phyloP scores from a whole-genome alignment of 2,888 invertebrate genomes.

The Agriopis marginaria region DNA sequence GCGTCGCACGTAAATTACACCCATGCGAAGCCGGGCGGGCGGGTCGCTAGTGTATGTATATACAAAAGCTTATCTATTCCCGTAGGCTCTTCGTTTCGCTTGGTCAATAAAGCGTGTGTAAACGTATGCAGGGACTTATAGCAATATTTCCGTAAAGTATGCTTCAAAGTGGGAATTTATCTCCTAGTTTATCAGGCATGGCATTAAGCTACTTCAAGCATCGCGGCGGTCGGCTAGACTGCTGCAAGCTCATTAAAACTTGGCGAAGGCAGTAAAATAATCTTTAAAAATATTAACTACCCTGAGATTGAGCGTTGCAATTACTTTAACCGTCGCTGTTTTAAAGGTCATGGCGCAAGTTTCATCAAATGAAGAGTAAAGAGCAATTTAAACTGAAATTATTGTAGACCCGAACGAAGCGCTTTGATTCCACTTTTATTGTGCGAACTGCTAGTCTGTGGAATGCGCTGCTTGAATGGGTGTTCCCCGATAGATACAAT shows the following conservation, averaged over 20 bases:
- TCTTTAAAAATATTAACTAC: slow-evolving; percentile 47
- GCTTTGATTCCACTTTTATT: too few relatives aligned
- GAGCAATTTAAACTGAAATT: slow-evolving; percentile 4
- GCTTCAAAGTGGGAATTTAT: neutral
- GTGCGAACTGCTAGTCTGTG: too few relatives aligned
- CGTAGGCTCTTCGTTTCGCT: too few relatives aligned
- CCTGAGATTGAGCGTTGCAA: slow-evolving; percentile 38
- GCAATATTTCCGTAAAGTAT: too few relatives aligned
- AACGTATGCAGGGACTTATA: too few relatives aligned
- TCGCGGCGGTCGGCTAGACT: slow-evolving; percentile 43
- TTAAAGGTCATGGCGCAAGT: slow-evolving; percentile 6
- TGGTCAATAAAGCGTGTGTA: too few relatives aligned
- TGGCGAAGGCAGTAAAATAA: slow-evolving; percentile 58
- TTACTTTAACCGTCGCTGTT: slow-evolving; percentile 14
- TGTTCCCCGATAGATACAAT: too few relatives aligned
- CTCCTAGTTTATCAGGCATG: neutral
- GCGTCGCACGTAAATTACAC: too few relatives aligned
- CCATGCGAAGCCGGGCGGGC: too few relatives aligned
- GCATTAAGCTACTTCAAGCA: neutral
- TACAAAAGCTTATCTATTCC: too few relatives aligned
- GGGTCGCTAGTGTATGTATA: too few relatives aligned
- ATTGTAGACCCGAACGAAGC: neutral
- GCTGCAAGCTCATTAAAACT: slow-evolving; percentile 49
- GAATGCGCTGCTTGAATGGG: too few relatives aligned
- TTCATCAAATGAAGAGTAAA: slow-evolving; percentile 16